Conservation (phyloP, 2,888 invertebrate species). For the Willowsia nigromaculata region DNA sequence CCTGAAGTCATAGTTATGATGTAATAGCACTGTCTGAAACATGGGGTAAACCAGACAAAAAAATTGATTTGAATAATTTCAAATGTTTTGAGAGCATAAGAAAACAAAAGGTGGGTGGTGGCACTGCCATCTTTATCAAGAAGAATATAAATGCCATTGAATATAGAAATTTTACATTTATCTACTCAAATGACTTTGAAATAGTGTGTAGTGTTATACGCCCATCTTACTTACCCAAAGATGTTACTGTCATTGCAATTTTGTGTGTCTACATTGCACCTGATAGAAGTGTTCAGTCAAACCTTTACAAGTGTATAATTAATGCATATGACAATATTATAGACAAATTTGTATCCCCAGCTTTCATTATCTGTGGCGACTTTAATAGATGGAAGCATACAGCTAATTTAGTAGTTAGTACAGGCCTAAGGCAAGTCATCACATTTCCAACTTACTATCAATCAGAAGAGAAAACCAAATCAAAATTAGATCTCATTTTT, state of each 20-base stretch:
- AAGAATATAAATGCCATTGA: not conserved
- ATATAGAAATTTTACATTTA: not conserved
- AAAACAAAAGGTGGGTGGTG: not conserved
- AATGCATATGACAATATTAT: not conserved
- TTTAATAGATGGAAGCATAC: slow-evolving; percentile 19
- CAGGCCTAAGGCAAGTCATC: not conserved
- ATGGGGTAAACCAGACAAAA: not conserved
- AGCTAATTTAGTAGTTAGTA: not conserved
- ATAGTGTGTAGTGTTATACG: not conserved
- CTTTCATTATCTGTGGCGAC: not conserved
- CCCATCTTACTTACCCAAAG: not conserved
- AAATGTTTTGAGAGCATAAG: not conserved
- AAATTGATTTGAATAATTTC: not conserved
- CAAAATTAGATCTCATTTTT: slow-evolving; percentile 7
- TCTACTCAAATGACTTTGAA: not conserved
- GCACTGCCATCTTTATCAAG: not conserved
- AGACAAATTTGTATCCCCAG: not conserved
- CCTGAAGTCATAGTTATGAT: not conserved
- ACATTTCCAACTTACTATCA: not conserved
- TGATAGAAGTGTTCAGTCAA: not conserved
- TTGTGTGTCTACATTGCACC: slow-evolving; percentile 22
- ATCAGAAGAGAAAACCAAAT: not conserved
- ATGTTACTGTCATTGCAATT: not conserved
- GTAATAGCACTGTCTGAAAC: not conserved
- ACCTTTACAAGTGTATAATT: not conserved